Conservation (phyloP, 2,113 vertebrate species). For the Gavialis gangeticus region DNA sequence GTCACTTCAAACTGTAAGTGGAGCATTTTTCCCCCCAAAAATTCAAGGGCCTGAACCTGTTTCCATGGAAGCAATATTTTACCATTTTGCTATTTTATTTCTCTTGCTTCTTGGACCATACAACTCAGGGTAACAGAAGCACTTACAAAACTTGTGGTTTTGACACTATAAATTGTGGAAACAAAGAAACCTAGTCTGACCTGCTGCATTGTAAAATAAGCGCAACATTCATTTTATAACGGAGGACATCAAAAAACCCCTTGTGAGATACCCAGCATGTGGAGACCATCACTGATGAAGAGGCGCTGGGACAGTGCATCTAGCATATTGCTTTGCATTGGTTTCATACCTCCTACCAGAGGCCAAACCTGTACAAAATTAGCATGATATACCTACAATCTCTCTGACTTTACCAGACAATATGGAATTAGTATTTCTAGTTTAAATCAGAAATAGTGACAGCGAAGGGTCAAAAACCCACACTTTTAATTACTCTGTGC, state of each 20-base stretch:
- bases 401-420: background rate
- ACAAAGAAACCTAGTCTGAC: background rate
- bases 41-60: background rate
- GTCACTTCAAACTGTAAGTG: background rate
- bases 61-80: background rate
- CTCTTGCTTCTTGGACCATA: background rate
- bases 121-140: no score
- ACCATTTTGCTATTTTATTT: background rate
- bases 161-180: background rate
- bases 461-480: background rate
- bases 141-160: background rate
- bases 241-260: background rate
- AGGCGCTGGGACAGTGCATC: background rate
- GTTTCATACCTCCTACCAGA: background rate
- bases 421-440: background rate
- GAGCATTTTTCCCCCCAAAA: background rate
- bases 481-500: background rate
- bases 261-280: background rate
- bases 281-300: background rate
- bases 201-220: background rate
- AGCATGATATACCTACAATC: background rate
- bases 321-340: background rate
- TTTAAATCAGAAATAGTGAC: background rate
- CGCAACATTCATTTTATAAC: background rate
- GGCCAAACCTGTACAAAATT: background rate